These are phyloP conservation scores for Drosophila persimilis DNA, from an alignment of 1,140 invertebrate genomes.

Conservation along the genomic window DNA sequence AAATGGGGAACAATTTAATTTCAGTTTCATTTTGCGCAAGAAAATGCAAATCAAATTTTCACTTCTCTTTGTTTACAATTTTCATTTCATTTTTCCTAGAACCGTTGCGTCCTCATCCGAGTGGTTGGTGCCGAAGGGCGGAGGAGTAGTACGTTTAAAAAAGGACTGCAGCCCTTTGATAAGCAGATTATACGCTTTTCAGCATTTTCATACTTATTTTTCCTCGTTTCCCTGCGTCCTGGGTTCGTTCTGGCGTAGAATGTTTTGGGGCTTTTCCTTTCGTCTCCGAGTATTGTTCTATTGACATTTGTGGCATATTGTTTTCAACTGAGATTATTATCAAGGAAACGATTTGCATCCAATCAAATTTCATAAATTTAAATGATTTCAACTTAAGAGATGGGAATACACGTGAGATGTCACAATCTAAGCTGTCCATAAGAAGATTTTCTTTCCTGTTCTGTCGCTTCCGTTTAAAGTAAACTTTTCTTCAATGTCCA, in stretches of 20 bases:
- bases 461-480: neutral
- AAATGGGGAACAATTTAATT: constrained; percentile 46
- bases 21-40: constrained; percentile 40
- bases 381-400: neutral
- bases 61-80: constrained; percentile 58
- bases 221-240: neutral
- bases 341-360: neutral
- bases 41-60: constrained; percentile 72
- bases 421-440: neutral
- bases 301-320: constrained; percentile 68
- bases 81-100: constrained; percentile 44
- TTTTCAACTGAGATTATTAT: constrained; percentile 37
- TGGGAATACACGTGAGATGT: neutral
- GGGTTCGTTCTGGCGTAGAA: constrained; percentile 11
- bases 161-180: constrained; percentile 55
- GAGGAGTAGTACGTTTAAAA: neutral
- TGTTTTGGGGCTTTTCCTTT: constrained; percentile 44
- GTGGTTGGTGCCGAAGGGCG: neutral
- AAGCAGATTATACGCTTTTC: constrained; percentile 69
- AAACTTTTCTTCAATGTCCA: constrained; percentile 12
- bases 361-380: constrained; percentile 11
- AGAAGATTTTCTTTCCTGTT: neutral
- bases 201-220: constrained; percentile 47
- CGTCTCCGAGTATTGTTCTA: constrained; percentile 28
- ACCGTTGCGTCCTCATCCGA: constrained; percentile 14